phyloP scores from a whole-genome alignment of 2,888 invertebrate genomes.

The Spialia ferax region DNA sequence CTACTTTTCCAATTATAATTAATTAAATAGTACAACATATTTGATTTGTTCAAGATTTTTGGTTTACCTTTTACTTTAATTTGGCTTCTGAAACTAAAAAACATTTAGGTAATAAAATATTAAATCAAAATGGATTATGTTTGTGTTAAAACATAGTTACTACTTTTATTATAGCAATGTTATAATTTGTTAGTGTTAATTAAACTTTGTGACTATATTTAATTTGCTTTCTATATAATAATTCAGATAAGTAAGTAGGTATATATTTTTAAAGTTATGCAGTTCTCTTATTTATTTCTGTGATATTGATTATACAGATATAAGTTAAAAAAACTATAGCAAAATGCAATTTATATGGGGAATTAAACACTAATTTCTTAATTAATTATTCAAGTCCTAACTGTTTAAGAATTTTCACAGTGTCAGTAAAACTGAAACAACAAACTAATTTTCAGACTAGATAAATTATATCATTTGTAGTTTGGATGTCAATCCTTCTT shows the following conservation, averaged over 20 bases:
- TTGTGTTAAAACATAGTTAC: neutral
- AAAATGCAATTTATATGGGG: neutral
- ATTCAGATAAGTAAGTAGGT: no score
- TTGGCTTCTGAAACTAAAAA: constrained; percentile 22
- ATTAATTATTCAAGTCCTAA: constrained; percentile 2
- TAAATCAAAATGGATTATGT: constrained; percentile 10
- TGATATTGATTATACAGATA: neutral
- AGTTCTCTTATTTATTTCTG: neutral
- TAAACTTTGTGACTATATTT: constrained; percentile 25
- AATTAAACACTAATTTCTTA: neutral
- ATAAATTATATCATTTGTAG: constrained; percentile 46
- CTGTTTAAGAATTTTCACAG: constrained; percentile 36
- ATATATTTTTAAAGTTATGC: neutral
- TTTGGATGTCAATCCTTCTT: constrained; percentile 45
- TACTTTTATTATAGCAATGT: constrained; percentile 8
- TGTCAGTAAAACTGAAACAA: constrained; percentile 44
- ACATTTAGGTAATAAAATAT: constrained; percentile 14
- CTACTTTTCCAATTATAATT: constrained; percentile 43
- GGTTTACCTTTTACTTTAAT: constrained; percentile 9
- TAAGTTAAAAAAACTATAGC: constrained; percentile 11
- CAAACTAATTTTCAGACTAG: constrained; percentile 54
- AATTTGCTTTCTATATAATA: neutral
- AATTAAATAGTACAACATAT: constrained; percentile 45
- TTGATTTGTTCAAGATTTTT: constrained; percentile 17
- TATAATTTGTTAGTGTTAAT: constrained; percentile 10